phyloP scores from a whole-genome alignment of 1,140 invertebrate genomes.

The Dendroctonus ponderosae region DNA sequence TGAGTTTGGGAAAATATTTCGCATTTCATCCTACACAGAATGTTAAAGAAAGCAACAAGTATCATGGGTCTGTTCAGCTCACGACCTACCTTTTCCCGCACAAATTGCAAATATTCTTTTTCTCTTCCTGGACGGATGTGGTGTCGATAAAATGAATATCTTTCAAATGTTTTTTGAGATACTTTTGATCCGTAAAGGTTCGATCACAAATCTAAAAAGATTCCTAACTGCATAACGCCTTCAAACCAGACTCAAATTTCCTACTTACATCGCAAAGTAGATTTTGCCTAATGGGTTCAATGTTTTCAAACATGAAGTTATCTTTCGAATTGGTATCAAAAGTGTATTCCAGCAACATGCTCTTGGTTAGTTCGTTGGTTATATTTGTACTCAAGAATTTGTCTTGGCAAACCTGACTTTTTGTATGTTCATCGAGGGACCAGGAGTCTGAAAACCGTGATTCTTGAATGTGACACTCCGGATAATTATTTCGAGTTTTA shows the following conservation, averaged over 20 bases:
- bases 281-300: constrained; percentile 18
- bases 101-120: constrained; percentile 59
- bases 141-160: constrained; percentile 42
- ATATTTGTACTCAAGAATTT: constrained; percentile 46
- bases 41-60: too few relatives aligned
- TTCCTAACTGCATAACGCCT: background rate
- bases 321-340: constrained; percentile 35
- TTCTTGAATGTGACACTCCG: too few relatives aligned
- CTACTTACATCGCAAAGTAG: constrained; percentile 41
- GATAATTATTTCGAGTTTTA: constrained; percentile 6
- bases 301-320: constrained; percentile 32
- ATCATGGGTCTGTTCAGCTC: too few relatives aligned
- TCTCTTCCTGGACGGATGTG: constrained; percentile 48
- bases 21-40: too few relatives aligned
- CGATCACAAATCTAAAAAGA: constrained; percentile 43
- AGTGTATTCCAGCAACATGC: constrained; percentile 38
- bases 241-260: too few relatives aligned
- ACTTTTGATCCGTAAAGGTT: constrained; percentile 39
- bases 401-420: constrained; percentile 45
- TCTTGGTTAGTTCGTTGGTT: constrained; percentile 39
- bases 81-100: constrained; percentile 47
- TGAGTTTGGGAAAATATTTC: too few relatives aligned
- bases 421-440: constrained; percentile 48
- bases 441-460: constrained; percentile 44
- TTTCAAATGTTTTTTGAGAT: constrained; percentile 46